These are phyloP conservation scores for Fissipunctia ypsillon DNA, from an alignment of 2,888 invertebrate genomes.

Conservation along the genomic window DNA sequence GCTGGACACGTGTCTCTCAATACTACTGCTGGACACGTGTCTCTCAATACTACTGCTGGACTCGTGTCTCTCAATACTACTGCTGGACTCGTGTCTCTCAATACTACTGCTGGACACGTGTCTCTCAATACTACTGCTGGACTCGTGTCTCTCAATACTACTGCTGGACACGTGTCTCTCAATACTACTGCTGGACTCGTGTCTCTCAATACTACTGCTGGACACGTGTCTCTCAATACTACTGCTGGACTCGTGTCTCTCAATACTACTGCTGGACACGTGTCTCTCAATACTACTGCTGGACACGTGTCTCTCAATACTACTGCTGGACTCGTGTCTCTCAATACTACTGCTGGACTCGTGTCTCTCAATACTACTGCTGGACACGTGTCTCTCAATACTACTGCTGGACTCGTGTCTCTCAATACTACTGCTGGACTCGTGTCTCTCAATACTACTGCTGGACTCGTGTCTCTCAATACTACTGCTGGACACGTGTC, in stretches of 20 bases:
- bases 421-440: background rate
- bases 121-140: conserved; percentile 1
- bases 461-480: conserved; percentile 4
- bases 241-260: background rate
- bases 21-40: conserved; percentile 11
- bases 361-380: conserved; percentile 17
- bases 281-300: conserved; percentile 15
- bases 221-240: conserved; percentile 17
- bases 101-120: conserved; percentile 18
- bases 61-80: conserved; percentile 16
- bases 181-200: conserved; percentile 10
- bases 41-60: background rate
- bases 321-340: background rate
- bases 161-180: background rate
- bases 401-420: background rate
- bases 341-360: conserved; percentile 1
- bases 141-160: conserved; percentile 16
- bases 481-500: background rate
- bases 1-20: conserved; percentile 8
- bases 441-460: conserved; percentile 18
- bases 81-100: background rate
- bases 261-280: conserved; percentile 2
- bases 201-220: conserved; percentile 8
- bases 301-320: conserved; percentile 17
- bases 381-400: conserved; percentile 16